Evolutionary conservation across 2,888 invertebrate genomes (phyloP).

Genomic region (Pocota personata): DNA sequence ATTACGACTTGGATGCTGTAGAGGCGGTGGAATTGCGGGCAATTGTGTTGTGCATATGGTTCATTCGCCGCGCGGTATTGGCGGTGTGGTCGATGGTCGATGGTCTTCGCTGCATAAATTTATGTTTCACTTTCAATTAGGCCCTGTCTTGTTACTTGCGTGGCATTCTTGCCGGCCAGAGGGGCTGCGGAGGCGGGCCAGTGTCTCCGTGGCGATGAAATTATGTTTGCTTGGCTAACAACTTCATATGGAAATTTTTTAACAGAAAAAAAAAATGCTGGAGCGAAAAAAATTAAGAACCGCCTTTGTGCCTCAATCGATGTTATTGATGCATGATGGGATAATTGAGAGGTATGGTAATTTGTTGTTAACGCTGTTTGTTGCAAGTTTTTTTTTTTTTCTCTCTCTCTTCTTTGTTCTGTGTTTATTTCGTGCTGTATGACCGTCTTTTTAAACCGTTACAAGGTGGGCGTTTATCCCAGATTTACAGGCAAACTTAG

Average conservation of each 20-base stretch:
- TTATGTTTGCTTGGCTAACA: slow-evolving; percentile 82
- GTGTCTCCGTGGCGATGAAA: slow-evolving; percentile 75
- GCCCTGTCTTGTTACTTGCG: slow-evolving; percentile 71
- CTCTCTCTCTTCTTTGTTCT: slow-evolving; percentile 11
- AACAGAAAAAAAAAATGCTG: slow-evolving; percentile 37
- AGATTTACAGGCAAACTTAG: neutral
- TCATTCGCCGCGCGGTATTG: slow-evolving; percentile 41
- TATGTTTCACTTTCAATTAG: slow-evolving; percentile 74
- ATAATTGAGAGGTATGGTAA: slow-evolving; percentile 73
- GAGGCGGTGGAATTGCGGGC: slow-evolving; percentile 46
- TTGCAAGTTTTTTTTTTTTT: slow-evolving; percentile 40
- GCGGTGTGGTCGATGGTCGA: slow-evolving; percentile 55
- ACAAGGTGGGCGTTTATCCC: slow-evolving; percentile 8
- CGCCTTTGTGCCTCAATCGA: slow-evolving; percentile 69
- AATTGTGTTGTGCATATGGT: slow-evolving; percentile 69
- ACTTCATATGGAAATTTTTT: slow-evolving; percentile 80
- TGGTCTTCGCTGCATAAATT: slow-evolving; percentile 72
- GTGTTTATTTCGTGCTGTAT: slow-evolving; percentile 23
- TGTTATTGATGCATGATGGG: slow-evolving; percentile 73
- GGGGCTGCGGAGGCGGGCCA: slow-evolving; percentile 62
- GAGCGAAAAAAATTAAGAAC: slow-evolving; percentile 67
- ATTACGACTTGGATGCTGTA: slow-evolving; percentile 48
- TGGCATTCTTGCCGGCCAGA: slow-evolving; percentile 47
- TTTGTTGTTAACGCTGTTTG: slow-evolving; percentile 68
- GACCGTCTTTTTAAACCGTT: neutral